phyloP scores from a whole-genome alignment of 2,888 invertebrate species.

The Blastobasis lacticolella region DNA sequence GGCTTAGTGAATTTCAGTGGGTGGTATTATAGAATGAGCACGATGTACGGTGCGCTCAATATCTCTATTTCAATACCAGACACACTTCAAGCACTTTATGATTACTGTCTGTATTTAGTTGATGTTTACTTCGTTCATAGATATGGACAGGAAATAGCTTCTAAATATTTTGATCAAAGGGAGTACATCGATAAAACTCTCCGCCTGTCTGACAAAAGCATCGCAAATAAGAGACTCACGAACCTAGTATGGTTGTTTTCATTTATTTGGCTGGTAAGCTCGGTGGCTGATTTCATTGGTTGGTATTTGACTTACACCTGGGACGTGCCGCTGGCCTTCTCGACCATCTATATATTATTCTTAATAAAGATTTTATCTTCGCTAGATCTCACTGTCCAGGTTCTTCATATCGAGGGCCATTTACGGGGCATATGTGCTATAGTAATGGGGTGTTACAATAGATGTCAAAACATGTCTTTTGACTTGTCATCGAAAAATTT shows the following conservation, averaged over 20 bases:
- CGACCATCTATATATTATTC: constrained; percentile 36
- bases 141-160: constrained; percentile 37
- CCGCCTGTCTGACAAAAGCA: constrained; percentile 21
- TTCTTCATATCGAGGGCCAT: constrained; percentile 39
- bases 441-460: constrained; percentile 26
- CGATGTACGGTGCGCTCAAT: not conserved
- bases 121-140: constrained; percentile 44
- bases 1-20: no score
- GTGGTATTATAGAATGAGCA: no score
- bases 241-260: constrained; percentile 27
- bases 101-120: constrained; percentile 39
- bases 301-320: constrained; percentile 38
- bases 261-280: constrained; percentile 31
- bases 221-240: constrained; percentile 26
- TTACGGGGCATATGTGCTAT: constrained; percentile 35
- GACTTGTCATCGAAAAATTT: not conserved
- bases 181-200: constrained; percentile 38
- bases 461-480: constrained; percentile 1
- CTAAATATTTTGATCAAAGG: constrained; percentile 43
- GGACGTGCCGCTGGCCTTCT: constrained; percentile 25
- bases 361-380: constrained; percentile 49
- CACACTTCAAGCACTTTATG: constrained; percentile 37
- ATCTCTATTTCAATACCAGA: constrained; percentile 44
- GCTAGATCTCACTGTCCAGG: constrained; percentile 43
- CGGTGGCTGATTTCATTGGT: constrained; percentile 32